These are phyloP conservation scores for Gonioctena quinquepunctata DNA, from an alignment of 1,140 invertebrate genomes.

Conservation along the genomic window DNA sequence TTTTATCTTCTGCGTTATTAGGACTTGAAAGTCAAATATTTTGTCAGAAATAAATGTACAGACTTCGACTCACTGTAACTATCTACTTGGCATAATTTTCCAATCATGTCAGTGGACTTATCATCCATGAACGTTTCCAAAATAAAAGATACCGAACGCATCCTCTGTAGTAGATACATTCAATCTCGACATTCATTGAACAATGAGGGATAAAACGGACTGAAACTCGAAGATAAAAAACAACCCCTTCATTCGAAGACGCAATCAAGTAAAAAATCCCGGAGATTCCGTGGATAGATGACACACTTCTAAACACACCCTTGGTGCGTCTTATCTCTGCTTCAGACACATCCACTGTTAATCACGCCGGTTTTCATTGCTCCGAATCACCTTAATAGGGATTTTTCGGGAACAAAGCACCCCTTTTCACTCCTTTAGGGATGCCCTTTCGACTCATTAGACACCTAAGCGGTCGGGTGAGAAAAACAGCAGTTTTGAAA, in stretches of 20 bases:
- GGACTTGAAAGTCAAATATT: too few species aligned
- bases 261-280: too few species aligned
- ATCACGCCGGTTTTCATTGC: not conserved
- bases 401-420: not conserved
- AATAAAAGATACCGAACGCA: too few species aligned
- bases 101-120: too few species aligned
- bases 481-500: not conserved
- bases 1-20: too few species aligned
- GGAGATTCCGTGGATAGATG: not conserved
- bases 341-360: not conserved
- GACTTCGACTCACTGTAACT: too few species aligned
- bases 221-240: not conserved
- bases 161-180: too few species aligned
- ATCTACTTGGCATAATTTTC: too few species aligned
- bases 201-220: not conserved
- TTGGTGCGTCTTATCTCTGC: conserved; percentile 8
- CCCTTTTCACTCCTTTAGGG: not conserved
- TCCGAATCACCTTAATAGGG: not conserved
- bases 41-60: too few species aligned
- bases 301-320: not conserved
- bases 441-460: conserved; percentile 1
- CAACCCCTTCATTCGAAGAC: too few species aligned
- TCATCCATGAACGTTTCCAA: too few species aligned
- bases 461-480: not conserved
- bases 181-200: not conserved